These are phyloP conservation scores for Papilio protenor DNA, from an alignment of 2,888 invertebrate genomes.

Conservation along the genomic window DNA sequence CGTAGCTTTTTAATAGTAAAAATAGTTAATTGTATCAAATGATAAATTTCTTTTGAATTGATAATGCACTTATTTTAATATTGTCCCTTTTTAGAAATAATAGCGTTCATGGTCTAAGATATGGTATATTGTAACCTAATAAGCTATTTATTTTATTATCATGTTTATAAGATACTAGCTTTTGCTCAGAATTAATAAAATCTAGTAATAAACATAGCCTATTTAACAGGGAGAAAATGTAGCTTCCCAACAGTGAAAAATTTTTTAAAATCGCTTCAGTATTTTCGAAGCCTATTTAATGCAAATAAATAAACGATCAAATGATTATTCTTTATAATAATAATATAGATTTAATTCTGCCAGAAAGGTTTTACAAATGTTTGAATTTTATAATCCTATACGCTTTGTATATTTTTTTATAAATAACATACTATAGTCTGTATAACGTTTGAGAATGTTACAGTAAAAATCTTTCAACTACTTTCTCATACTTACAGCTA, in stretches of 20 bases:
- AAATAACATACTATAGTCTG: background rate
- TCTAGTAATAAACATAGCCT: too few species aligned
- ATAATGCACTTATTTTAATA: background rate
- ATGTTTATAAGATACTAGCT: background rate
- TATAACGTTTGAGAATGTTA: background rate
- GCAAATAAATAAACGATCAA: too few species aligned
- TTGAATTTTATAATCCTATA: background rate
- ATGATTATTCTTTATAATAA: too few species aligned
- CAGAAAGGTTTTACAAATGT: background rate
- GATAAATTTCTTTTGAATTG: background rate
- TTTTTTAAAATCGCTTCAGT: too few species aligned
- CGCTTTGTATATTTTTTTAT: background rate
- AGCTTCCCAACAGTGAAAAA: background rate
- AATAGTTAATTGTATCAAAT: background rate
- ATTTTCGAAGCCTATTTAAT: too few species aligned
- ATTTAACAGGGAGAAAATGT: too few species aligned
- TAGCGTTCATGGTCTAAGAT: too few species aligned
- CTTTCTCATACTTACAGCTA: constrained; percentile 28
- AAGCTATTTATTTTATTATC: background rate
- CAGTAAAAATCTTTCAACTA: constrained; percentile 9
- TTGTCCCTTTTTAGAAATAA: too few species aligned
- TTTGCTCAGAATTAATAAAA: too few species aligned
- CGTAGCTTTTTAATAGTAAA: background rate
- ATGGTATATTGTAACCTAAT: too few species aligned
- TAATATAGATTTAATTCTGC: too few species aligned